phyloP scores from a whole-genome alignment of 2,113 vertebrate genomes.

The Cygnus buccinator region DNA sequence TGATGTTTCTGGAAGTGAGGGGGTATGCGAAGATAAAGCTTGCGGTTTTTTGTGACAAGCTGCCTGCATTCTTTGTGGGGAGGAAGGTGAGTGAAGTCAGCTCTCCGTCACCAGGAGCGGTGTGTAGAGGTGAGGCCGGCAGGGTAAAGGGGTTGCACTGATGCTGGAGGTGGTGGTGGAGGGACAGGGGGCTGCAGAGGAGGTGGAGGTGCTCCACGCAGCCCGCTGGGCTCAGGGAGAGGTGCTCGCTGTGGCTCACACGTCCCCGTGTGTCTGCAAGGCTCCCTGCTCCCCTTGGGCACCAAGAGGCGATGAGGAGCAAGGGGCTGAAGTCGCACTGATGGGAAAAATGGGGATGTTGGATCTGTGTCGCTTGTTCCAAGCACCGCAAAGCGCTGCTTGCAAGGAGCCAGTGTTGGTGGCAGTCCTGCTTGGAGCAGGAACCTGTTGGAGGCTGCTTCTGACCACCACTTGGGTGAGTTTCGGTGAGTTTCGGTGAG shows the following conservation, averaged over 20 bases:
- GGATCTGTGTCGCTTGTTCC: not conserved
- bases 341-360: not conserved
- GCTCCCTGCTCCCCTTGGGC: not conserved
- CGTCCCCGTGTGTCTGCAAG: not conserved
- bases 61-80: not conserved
- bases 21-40: not conserved
- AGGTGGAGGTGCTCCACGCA: not conserved
- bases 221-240: not conserved
- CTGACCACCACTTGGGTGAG: not conserved
- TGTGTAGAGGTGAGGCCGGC: not conserved
- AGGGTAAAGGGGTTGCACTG: not conserved
- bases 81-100: not conserved
- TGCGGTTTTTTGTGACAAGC: not conserved
- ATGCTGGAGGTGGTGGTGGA: not conserved
- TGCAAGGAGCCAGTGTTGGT: fast-evolving
- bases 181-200: not conserved
- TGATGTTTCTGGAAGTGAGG: not conserved
- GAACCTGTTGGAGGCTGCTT: not conserved
- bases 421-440: not conserved
- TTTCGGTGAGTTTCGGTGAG: not conserved
- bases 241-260: not conserved
- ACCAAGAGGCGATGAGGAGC: not conserved
- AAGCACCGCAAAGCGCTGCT: not conserved
- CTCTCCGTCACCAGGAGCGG: not conserved
- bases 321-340: not conserved